phyloP scores from a whole-genome alignment of 2,888 invertebrate species.

The Tenthredo distinguenda region DNA sequence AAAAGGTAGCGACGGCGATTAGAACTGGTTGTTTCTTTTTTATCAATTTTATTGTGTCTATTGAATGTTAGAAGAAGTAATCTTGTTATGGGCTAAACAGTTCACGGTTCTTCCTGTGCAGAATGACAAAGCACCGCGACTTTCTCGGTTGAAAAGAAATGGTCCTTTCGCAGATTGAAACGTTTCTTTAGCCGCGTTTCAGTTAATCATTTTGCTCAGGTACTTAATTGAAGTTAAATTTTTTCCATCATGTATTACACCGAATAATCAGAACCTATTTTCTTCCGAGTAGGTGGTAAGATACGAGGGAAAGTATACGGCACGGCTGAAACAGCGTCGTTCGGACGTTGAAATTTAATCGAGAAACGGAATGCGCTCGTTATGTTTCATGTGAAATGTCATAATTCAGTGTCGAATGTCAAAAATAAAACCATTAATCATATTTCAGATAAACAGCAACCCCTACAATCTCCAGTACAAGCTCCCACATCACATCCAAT shows the following conservation, averaged over 20 bases:
- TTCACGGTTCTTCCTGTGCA: neutral
- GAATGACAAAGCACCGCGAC: neutral
- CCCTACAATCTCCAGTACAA: slow-evolving; percentile 38
- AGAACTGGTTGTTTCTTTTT: neutral
- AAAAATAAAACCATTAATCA: slow-evolving; percentile 48
- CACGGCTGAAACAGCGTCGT: too few species aligned
- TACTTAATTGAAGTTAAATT: neutral
- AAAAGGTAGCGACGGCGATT: slow-evolving; percentile 20
- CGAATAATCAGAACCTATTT: slow-evolving; percentile 1
- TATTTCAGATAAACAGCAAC: slow-evolving; percentile 54
- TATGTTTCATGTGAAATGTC: slow-evolving; percentile 52
- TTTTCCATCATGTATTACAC: neutral
- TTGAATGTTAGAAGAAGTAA: slow-evolving; percentile 15
- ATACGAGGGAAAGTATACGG: neutral
- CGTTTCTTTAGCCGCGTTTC: neutral
- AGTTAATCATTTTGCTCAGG: neutral
- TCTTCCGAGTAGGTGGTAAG: neutral
- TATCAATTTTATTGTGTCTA: neutral
- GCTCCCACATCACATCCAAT: slow-evolving; percentile 37
- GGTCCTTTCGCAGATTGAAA: slow-evolving; percentile 8
- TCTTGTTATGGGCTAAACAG: slow-evolving; percentile 9
- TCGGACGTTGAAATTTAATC: slow-evolving; percentile 32
- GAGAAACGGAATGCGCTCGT: slow-evolving; percentile 39
- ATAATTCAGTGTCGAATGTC: slow-evolving; percentile 54
- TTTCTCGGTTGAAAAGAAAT: slow-evolving; percentile 35